A percentile compares a stretch with the other conserved stretches of the same genome.
phyloP scores from a whole-genome alignment of 2,888 invertebrate genomes.

The Epinotia ramella region DNA sequence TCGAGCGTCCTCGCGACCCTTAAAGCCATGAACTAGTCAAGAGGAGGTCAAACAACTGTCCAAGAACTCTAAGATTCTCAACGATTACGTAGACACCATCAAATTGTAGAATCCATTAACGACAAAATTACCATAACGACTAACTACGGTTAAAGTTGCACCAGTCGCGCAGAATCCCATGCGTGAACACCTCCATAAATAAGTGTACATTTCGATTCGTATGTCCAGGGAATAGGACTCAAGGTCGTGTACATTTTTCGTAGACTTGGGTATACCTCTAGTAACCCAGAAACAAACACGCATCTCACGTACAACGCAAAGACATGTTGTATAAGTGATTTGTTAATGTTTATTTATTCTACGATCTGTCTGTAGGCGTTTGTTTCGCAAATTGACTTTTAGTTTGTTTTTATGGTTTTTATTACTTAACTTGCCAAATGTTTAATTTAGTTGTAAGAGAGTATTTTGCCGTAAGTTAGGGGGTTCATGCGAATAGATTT shows the following conservation, averaged over 20 bases:
- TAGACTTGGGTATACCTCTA: background rate
- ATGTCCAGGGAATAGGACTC: background rate
- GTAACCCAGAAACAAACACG: conserved; percentile 18
- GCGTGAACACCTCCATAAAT: background rate
- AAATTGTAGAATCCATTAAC: conserved; percentile 13
- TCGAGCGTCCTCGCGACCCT: background rate
- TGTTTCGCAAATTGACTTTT: conserved; percentile 33
- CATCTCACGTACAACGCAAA: conserved; percentile 36
- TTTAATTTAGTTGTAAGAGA: background rate
- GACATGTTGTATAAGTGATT: conserved; percentile 33
- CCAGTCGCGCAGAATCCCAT: background rate
- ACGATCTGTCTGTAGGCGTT: conserved; percentile 14
- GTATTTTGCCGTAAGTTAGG: background rate
- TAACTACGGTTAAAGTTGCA: background rate
- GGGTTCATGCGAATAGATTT: background rate
- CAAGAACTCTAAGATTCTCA: background rate
- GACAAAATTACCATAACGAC: conserved; percentile 15
- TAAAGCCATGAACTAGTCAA: background rate
- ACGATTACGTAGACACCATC: background rate
- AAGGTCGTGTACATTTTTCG: background rate
- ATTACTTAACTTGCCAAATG: background rate
- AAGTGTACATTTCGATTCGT: background rate
- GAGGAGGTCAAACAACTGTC: background rate
- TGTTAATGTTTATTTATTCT: conserved; percentile 36
- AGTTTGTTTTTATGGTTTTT: conserved; percentile 5